phyloP scores from a whole-genome alignment of 2,888 invertebrate genomes.

The Mermis nigrescens region DNA sequence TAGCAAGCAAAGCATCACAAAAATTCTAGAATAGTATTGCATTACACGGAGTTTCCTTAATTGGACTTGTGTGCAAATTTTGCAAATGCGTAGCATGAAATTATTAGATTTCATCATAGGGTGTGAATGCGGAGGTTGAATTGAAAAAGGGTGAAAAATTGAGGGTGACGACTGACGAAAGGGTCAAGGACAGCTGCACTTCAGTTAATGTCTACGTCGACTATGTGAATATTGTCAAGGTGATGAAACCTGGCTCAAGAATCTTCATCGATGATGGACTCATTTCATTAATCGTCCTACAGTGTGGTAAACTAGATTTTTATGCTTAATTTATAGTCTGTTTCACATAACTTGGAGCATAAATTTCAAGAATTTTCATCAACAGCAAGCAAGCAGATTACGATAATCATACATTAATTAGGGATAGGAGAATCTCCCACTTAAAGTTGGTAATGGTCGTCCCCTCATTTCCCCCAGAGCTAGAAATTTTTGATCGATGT shows the following conservation, averaged over 20 bases:
- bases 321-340: too few relatives aligned
- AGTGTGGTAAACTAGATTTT: constrained; percentile 7
- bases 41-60: neutral
- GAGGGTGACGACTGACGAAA: constrained; percentile 11
- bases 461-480: too few relatives aligned
- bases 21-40: too few relatives aligned
- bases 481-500: too few relatives aligned
- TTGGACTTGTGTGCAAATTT: neutral
- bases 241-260: constrained; percentile 1
- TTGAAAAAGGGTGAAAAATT: constrained; percentile 11
- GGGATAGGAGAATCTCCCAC: too few relatives aligned
- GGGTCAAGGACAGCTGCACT: constrained; percentile 9
- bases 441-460: too few relatives aligned
- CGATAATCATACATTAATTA: too few relatives aligned
- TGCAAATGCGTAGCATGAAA: neutral
- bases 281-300: constrained; percentile 7
- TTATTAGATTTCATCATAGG: constrained; percentile 3
- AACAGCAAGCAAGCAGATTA: too few relatives aligned
- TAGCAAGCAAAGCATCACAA: too few relatives aligned
- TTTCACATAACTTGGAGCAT: too few relatives aligned
- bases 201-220: constrained; percentile 12
- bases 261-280: constrained; percentile 14
- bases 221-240: constrained; percentile 14
- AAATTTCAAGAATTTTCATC: too few relatives aligned
- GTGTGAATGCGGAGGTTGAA: constrained; percentile 7